A percentile compares a stretch with the other conserved stretches of the same genome.
Evolutionary conservation across 2,888 invertebrate species (phyloP).

Genomic region (Sycophila texana): DNA sequence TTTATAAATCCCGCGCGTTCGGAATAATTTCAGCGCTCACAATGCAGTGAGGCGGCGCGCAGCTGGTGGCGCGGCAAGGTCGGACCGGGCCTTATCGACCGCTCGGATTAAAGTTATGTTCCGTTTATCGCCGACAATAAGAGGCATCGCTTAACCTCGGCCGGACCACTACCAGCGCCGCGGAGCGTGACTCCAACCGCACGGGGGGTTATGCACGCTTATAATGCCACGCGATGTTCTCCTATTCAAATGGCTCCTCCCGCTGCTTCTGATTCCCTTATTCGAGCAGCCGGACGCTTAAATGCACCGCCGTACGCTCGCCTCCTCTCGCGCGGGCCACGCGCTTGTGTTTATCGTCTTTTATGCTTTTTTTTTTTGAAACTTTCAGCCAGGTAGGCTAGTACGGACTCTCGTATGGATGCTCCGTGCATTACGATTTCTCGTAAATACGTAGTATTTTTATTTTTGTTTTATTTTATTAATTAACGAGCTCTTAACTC

Average conservation of each 20-base stretch:
- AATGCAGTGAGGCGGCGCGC: not conserved
- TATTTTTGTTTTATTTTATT: too few relatives aligned
- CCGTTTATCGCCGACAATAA: slow-evolving; percentile 52
- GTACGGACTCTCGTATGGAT: too few relatives aligned
- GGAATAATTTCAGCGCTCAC: slow-evolving; percentile 40
- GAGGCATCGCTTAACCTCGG: slow-evolving; percentile 22
- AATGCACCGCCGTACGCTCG: not conserved
- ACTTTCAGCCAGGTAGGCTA: too few relatives aligned
- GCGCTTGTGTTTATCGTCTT: not conserved
- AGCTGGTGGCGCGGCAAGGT: not conserved
- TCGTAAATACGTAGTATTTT: too few relatives aligned
- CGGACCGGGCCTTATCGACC: slow-evolving; percentile 7
- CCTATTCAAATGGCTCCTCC: slow-evolving; percentile 30
- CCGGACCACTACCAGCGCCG: not conserved
- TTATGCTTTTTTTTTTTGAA: not conserved
- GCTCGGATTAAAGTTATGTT: slow-evolving; percentile 28
- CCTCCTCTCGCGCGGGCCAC: not conserved
- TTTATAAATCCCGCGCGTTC: slow-evolving; percentile 27
- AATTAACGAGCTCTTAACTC: too few relatives aligned
- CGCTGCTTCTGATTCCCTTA: slow-evolving; percentile 35
- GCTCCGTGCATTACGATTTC: too few relatives aligned
- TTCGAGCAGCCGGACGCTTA: not conserved
- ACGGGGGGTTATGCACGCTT: not conserved
- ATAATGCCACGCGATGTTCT: slow-evolving; percentile 23
- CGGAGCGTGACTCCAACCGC: slow-evolving; percentile 15